These are phyloP conservation scores for Cinclus cinclus DNA, from an alignment of 2,113 vertebrate genomes.

Conservation along the genomic window DNA sequence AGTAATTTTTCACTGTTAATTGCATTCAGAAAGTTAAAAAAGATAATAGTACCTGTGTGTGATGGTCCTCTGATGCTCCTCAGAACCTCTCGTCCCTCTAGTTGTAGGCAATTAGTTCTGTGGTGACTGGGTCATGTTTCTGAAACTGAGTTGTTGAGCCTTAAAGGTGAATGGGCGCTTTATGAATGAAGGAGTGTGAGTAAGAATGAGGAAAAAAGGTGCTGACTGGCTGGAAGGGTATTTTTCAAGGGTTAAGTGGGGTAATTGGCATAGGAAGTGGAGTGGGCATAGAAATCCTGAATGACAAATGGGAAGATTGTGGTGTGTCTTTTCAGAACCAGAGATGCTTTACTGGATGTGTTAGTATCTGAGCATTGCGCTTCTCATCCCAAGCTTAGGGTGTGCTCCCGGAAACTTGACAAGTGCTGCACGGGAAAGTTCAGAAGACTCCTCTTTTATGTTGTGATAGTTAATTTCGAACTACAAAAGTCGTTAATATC, in stretches of 20 bases:
- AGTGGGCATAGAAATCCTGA: not conserved
- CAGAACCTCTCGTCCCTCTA: accelerated
- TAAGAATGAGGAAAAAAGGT: not conserved
- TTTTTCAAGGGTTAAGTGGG: not conserved
- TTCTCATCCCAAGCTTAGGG: not conserved
- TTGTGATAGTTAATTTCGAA: not conserved
- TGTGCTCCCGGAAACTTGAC: not conserved
- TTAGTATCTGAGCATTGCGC: not conserved
- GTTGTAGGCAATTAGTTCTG: not conserved
- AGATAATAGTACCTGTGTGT: not conserved
- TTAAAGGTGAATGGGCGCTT: not conserved
- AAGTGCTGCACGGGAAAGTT: not conserved
- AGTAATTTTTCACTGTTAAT: not conserved
- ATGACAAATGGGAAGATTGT: not conserved
- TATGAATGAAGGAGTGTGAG: not conserved
- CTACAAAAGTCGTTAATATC: not conserved
- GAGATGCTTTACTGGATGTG: not conserved
- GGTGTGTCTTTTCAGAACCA: not conserved
- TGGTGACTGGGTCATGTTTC: not conserved
- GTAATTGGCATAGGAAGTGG: not conserved
- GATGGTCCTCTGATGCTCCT: not conserved
- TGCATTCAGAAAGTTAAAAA: not conserved
- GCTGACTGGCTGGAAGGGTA: not conserved
- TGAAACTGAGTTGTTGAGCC: not conserved
- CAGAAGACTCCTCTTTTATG: not conserved